phyloP scores from a whole-genome alignment of 2,888 invertebrate species.

The Hirtodrosophila confusa region DNA sequence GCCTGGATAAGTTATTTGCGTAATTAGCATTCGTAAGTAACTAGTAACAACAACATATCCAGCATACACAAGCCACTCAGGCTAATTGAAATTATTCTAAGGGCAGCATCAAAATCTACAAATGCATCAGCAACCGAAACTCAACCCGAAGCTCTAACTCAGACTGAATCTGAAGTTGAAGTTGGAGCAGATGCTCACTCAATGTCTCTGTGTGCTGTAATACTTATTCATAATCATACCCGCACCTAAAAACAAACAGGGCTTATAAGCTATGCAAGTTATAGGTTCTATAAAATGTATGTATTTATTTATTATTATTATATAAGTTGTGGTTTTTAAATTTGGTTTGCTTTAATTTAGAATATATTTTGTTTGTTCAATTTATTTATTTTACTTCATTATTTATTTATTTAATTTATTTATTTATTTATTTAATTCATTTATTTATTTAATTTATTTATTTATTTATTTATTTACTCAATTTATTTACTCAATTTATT shows the following conservation, averaged over 20 bases:
- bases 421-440: too few species aligned
- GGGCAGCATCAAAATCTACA: conserved; percentile 21
- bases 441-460: too few species aligned
- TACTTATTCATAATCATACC: conserved; percentile 19
- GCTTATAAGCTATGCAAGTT: not conserved
- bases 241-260: not conserved
- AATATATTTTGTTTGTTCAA: too few species aligned
- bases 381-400: too few species aligned
- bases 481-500: too few species aligned
- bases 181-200: not conserved
- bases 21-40: conserved; percentile 66
- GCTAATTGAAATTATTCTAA: conserved; percentile 53
- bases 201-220: not conserved
- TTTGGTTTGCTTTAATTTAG: too few species aligned
- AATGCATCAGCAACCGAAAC: conserved; percentile 3
- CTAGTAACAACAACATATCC: conserved; percentile 18
- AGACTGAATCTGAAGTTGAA: conserved; percentile 1
- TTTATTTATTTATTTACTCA: too few species aligned
- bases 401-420: too few species aligned
- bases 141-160: conserved; percentile 1
- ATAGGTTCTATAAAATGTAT: too few species aligned
- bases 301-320: too few species aligned
- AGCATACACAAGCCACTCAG: conserved; percentile 19
- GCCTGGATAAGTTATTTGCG: conserved; percentile 68
- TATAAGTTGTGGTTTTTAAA: too few species aligned